phyloP scores from a whole-genome alignment of 2,888 invertebrate species.

The Lithophane socia region DNA sequence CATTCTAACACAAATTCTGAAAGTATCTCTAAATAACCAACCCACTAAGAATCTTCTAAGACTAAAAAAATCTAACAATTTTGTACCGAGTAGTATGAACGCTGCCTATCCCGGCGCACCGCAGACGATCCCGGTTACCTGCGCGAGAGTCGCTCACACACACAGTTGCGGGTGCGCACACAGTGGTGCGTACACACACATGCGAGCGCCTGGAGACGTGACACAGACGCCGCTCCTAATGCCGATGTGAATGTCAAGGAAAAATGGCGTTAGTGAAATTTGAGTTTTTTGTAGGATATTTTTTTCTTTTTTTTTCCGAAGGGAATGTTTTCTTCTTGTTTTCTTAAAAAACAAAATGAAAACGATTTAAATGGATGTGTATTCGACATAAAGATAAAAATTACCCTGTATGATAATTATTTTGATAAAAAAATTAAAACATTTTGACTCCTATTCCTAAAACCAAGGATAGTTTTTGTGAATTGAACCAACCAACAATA shows the following conservation, averaged over 20 bases:
- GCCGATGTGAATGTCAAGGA: conserved; percentile 73
- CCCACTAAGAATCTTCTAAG: conserved; percentile 85
- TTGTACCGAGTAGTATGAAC: conserved; percentile 77
- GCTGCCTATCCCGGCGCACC: conserved; percentile 76
- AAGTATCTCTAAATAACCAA: conserved; percentile 42
- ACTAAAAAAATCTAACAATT: conserved; percentile 79
- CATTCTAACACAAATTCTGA: conserved; percentile 60
- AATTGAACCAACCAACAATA: background rate
- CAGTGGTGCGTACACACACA: conserved; percentile 58
- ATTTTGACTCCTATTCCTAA: background rate
- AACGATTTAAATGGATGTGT: background rate
- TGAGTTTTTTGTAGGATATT: conserved; percentile 57
- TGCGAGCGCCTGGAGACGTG: conserved; percentile 76
- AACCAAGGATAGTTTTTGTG: no score
- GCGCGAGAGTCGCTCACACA: conserved; percentile 77
- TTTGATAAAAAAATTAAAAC: background rate
- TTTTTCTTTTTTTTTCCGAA: conserved; percentile 59
- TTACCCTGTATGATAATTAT: no score
- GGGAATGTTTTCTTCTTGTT: conserved; percentile 65
- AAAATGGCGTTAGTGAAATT: conserved; percentile 79
- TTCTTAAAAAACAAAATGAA: background rate
- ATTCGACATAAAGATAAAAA: background rate
- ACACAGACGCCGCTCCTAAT: conserved; percentile 84
- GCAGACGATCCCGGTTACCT: conserved; percentile 88
- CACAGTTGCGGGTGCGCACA: conserved; percentile 59